phyloP scores from a whole-genome alignment of 2,888 invertebrate species.

The Leptura quadrifasciata region DNA sequence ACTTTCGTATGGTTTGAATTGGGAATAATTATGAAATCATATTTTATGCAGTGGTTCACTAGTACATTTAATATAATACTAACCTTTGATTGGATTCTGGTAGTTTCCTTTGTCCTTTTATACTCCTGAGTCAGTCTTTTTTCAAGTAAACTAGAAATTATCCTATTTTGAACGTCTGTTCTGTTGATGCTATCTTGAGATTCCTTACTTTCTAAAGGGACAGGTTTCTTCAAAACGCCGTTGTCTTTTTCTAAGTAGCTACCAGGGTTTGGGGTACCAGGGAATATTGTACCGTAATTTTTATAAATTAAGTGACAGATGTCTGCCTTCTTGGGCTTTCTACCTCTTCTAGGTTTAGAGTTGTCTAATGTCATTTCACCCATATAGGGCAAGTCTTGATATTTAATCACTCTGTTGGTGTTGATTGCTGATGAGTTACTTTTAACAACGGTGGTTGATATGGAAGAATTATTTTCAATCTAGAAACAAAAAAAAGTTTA shows the following conservation, averaged over 20 bases:
- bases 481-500: slow-evolving; percentile 26
- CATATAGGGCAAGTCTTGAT: slow-evolving; percentile 92
- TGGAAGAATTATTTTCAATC: slow-evolving; percentile 36
- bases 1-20: neutral
- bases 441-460: slow-evolving; percentile 27
- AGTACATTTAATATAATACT: neutral
- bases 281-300: slow-evolving; percentile 91
- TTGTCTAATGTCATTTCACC: slow-evolving; percentile 94
- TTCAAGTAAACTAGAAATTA: slow-evolving; percentile 82
- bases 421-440: slow-evolving; percentile 16
- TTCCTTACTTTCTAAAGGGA: slow-evolving; percentile 58
- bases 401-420: slow-evolving; percentile 78
- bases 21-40: no score
- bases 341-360: slow-evolving; percentile 88
- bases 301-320: slow-evolving; percentile 94
- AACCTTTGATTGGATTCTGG: slow-evolving; percentile 38
- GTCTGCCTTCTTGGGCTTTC: slow-evolving; percentile 94
- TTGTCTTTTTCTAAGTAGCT: slow-evolving; percentile 74
- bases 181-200: slow-evolving; percentile 70
- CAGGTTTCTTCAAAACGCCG: slow-evolving; percentile 46
- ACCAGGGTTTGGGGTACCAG: slow-evolving; percentile 81
- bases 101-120: slow-evolving; percentile 72
- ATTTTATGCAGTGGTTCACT: no score
- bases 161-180: slow-evolving; percentile 81
- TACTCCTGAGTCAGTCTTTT: slow-evolving; percentile 82